Evolutionary conservation across 2,888 invertebrate species (phyloP).

Genomic region (Tridacna crocea): DNA sequence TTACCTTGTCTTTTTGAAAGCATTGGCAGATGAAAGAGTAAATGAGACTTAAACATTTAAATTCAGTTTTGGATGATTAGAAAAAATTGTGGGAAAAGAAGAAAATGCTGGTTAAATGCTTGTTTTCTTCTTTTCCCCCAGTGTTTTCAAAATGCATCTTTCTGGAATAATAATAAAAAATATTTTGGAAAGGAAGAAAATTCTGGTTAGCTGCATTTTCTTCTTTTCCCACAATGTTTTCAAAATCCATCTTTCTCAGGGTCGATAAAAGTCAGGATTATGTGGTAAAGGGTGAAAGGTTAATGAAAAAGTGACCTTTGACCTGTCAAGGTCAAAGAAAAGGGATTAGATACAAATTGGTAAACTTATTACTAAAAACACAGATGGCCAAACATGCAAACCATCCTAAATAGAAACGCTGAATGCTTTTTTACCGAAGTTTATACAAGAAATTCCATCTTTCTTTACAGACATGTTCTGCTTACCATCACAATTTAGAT

Average conservation of each 20-base stretch:
- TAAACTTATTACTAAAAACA: background rate
- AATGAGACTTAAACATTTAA: too few species aligned
- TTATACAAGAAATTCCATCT: constrained; percentile 5
- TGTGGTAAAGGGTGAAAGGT: background rate
- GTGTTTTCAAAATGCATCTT: background rate
- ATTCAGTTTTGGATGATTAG: background rate
- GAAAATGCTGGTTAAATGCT: constrained; percentile 2
- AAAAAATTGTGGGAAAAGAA: constrained; percentile 1
- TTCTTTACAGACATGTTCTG: background rate
- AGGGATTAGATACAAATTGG: background rate
- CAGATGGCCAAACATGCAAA: background rate
- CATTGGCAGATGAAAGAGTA: too few species aligned
- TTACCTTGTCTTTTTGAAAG: too few species aligned
- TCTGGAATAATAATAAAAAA: background rate
- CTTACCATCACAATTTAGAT: background rate
- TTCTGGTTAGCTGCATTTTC: too few species aligned
- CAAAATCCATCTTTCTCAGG: background rate
- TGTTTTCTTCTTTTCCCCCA: background rate
- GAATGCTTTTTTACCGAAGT: background rate
- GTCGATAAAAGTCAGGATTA: background rate
- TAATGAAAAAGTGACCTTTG: background rate
- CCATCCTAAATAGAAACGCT: background rate
- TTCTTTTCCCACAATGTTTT: background rate
- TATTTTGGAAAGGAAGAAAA: background rate
- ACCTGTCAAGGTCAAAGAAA: background rate